Evolutionary conservation across 2,888 invertebrate species (phyloP).

Genomic region (Drosophila yooni): DNA sequence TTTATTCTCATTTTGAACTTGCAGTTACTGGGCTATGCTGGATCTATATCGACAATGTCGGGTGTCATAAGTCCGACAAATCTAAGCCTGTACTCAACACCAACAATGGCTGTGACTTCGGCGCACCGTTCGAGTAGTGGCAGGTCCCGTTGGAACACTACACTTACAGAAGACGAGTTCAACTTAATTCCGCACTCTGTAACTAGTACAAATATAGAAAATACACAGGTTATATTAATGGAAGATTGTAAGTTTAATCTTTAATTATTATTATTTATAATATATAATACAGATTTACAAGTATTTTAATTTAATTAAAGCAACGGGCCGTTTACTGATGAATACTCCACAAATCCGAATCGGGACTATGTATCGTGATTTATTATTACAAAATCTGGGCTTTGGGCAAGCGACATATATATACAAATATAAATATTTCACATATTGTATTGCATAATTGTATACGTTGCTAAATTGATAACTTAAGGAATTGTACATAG

Average conservation of each 20-base stretch:
- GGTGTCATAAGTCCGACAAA: conserved; percentile 96
- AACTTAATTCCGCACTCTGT: conserved; percentile 94
- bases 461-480: not conserved
- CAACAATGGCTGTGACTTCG: conserved; percentile 85
- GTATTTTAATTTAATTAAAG: conserved; percentile 36
- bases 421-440: not conserved
- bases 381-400: conserved; percentile 12
- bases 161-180: conserved; percentile 97
- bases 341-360: conserved; percentile 80
- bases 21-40: conserved; percentile 96
- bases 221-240: conserved; percentile 90
- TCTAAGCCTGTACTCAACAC: conserved; percentile 92
- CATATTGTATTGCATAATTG: not conserved
- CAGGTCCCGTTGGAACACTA: conserved; percentile 93
- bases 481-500: conserved; percentile 8
- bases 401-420: conserved; percentile 33
- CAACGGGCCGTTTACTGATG: conserved; percentile 83
- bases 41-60: conserved; percentile 91
- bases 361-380: conserved; percentile 84
- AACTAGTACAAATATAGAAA: conserved; percentile 87
- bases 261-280: conserved; percentile 1
- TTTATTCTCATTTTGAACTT: conserved; percentile 8
- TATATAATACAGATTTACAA: not conserved
- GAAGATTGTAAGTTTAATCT: conserved; percentile 88
- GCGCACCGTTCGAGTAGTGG: conserved; percentile 90